phyloP scores from a whole-genome alignment of 2,113 vertebrate species.

The Dasypus novemcinctus region DNA sequence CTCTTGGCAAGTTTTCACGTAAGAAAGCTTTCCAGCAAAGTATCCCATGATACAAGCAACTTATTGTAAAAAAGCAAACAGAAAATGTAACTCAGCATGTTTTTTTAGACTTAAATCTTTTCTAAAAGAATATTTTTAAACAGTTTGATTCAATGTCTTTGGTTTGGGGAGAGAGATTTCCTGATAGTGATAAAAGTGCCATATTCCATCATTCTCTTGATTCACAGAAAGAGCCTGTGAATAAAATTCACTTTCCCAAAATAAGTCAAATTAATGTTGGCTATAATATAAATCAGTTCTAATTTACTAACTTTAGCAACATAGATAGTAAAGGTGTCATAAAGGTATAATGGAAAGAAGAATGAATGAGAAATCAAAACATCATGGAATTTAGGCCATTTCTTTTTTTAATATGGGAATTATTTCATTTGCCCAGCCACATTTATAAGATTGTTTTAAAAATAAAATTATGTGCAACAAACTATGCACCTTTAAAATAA shows the following conservation, averaged over 20 bases:
- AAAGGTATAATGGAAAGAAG: not conserved
- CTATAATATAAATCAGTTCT: not conserved
- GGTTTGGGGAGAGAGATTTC: conserved; percentile 19
- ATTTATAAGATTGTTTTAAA: conserved; percentile 23
- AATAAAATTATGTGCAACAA: conserved; percentile 22
- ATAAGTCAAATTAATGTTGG: conserved; percentile 32
- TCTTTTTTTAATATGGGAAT: conserved; percentile 20
- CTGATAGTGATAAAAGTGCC: not conserved
- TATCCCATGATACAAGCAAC: conserved; percentile 93
- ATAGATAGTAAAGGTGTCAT: not conserved
- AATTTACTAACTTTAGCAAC: not conserved
- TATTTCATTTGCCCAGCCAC: not conserved
- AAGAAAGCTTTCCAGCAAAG: conserved; percentile 92
- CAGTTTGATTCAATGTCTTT: conserved; percentile 9
- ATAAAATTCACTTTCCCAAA: conserved; percentile 20
- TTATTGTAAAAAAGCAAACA: conserved; percentile 76
- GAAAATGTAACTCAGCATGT: not conserved
- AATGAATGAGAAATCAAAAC: not conserved
- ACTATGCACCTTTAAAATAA: not conserved
- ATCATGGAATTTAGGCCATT: not conserved
- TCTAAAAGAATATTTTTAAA: not conserved
- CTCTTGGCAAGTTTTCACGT: conserved; percentile 90
- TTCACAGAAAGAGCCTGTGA: not conserved
- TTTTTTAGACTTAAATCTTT: conserved; percentile 15
- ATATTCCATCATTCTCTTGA: not conserved